Percentiles rank a stretch among this genome's conserved stretches.
phyloP scores from a whole-genome alignment of 2,113 vertebrate species.

The Mustela lutreola region DNA sequence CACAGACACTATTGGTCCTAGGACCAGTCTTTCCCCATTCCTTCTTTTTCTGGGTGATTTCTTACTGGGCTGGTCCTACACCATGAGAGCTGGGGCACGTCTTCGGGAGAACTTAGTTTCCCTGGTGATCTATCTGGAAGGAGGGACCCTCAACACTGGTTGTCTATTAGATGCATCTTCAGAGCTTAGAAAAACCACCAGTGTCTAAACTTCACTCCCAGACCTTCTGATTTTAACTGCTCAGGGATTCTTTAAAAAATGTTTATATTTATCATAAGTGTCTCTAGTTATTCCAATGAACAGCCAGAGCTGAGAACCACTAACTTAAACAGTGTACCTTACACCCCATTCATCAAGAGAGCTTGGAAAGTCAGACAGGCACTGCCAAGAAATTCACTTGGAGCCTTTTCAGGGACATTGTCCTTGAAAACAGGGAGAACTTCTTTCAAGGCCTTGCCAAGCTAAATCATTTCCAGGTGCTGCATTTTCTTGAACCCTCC shows the following conservation, averaged over 20 bases:
- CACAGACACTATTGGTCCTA: rapidly evolving
- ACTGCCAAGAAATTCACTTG: neutral
- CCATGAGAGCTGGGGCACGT: rapidly evolving
- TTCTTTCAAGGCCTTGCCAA: neutral
- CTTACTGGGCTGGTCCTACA: neutral
- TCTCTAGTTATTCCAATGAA: too few relatives aligned
- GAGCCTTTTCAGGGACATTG: neutral
- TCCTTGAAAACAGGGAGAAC: neutral
- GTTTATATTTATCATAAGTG: neutral
- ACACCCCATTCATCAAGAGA: neutral
- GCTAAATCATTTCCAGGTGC: neutral
- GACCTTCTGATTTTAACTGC: neutral
- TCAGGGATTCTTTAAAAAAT: neutral
- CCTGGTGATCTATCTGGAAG: neutral
- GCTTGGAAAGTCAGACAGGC: neutral
- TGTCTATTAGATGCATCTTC: neutral
- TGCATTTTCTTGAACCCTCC: neutral
- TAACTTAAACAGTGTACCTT: neutral
- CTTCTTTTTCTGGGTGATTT: neutral
- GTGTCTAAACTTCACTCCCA: neutral
- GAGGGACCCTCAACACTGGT: neutral
- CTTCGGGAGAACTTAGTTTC: neutral
- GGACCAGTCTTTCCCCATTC: rapidly evolving
- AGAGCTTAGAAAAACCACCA: neutral
- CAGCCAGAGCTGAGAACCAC: neutral